Evolutionary conservation across 2,113 vertebrate species (phyloP).

Genomic region (Cheilinus undulatus): DNA sequence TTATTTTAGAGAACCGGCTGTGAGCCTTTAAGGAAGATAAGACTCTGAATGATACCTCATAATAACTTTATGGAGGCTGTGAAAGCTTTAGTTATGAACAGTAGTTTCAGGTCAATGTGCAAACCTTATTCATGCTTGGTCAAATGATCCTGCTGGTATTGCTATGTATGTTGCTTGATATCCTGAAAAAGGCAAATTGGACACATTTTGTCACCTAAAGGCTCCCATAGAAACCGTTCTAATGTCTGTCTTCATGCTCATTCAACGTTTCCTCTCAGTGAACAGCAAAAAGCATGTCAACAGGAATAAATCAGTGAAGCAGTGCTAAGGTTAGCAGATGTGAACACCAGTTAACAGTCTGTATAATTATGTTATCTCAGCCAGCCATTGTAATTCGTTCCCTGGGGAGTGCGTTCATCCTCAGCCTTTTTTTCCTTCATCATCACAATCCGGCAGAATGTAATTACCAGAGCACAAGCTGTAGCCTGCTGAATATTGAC

Average conservation of each 20-base stretch:
- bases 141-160: too few species aligned
- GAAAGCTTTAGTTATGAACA: too few species aligned
- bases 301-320: constrained; percentile 49
- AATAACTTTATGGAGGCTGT: too few species aligned
- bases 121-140: too few species aligned
- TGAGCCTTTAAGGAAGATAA: too few species aligned
- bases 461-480: constrained; percentile 33
- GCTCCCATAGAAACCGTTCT: constrained; percentile 16
- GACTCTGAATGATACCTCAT: too few species aligned
- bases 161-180: too few species aligned
- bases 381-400: constrained; percentile 43
- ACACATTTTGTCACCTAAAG: too few species aligned
- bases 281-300: constrained; percentile 37
- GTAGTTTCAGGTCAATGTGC: too few species aligned
- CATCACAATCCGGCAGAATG: constrained; percentile 46
- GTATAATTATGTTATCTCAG: constrained; percentile 60
- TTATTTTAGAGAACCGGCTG: too few species aligned
- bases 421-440: constrained; percentile 34
- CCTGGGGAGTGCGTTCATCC: constrained; percentile 13
- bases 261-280: neutral
- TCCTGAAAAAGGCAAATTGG: too few species aligned
- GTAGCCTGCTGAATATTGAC: constrained; percentile 27
- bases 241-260: constrained; percentile 2
- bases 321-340: constrained; percentile 59
- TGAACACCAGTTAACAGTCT: constrained; percentile 67